These are phyloP conservation scores for Phaedon cochleariae DNA, from an alignment of 2,888 invertebrate genomes.

Conservation along the genomic window DNA sequence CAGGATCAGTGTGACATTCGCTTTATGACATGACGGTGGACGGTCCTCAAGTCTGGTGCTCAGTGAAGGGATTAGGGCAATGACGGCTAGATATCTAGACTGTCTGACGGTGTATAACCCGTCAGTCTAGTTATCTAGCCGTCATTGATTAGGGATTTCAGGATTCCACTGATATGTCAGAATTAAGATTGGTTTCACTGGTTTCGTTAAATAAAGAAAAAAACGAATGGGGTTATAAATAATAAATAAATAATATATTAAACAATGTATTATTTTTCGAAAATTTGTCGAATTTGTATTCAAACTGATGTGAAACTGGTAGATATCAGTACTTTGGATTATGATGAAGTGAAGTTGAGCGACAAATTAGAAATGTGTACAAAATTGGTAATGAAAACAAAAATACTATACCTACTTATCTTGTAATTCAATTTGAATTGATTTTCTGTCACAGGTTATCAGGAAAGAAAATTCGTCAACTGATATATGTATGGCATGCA, in stretches of 20 bases:
- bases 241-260: slow-evolving; percentile 40
- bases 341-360: slow-evolving; percentile 57
- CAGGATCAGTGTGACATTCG: too few species aligned
- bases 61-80: too few species aligned
- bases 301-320: slow-evolving; percentile 54
- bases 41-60: too few species aligned
- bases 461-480: slow-evolving; percentile 56
- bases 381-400: slow-evolving; percentile 58
- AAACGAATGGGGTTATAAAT: not conserved
- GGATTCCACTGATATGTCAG: too few species aligned
- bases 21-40: too few species aligned
- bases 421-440: slow-evolving; percentile 46
- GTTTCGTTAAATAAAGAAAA: slow-evolving; percentile 59
- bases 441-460: slow-evolving; percentile 59
- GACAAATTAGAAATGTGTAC: slow-evolving; percentile 59
- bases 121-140: too few species aligned
- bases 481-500: slow-evolving; percentile 58
- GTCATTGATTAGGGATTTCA: too few species aligned
- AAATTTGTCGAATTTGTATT: slow-evolving; percentile 60
- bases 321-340: slow-evolving; percentile 56
- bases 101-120: too few species aligned
- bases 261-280: slow-evolving; percentile 60
- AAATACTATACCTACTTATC: too few species aligned
- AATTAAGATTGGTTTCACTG: too few species aligned
- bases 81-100: too few species aligned